Conservation (phyloP, 92 coral and sea anemone species). For the Galaxea fascicularis region DNA sequence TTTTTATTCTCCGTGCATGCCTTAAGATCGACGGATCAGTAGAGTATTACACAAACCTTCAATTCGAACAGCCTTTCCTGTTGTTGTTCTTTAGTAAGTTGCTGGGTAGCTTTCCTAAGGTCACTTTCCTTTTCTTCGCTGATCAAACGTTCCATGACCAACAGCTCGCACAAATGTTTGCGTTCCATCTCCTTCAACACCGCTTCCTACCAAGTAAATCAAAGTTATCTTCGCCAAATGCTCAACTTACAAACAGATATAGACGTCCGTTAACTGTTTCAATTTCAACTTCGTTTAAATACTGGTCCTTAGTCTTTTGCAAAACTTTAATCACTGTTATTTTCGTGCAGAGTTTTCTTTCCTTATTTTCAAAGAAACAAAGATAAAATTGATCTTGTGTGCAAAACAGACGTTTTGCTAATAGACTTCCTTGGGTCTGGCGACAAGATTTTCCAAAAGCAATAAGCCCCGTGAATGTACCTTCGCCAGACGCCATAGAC, state of each 20-base stretch:
- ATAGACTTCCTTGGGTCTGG: not conserved
- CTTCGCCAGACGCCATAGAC: no score
- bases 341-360: not conserved
- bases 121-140: constrained; percentile 85
- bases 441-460: not conserved
- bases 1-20: no score
- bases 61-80: constrained; percentile 86
- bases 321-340: no score
- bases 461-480: not conserved
- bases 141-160: constrained; percentile 81
- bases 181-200: constrained; percentile 96
- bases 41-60: constrained; percentile 66
- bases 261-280: no score
- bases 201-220: constrained; percentile 73
- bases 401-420: no score
- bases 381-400: no score
- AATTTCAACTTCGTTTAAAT: no score
- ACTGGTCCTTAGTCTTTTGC: no score
- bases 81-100: constrained; percentile 75
- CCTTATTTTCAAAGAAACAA: no score
- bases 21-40: no score
- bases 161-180: constrained; percentile 92
- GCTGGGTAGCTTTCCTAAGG: constrained; percentile 69
- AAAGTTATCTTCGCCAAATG: no score
- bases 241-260: no score